These are phyloP conservation scores for Elegia similella DNA, from an alignment of 2,888 invertebrate genomes.

Conservation along the genomic window DNA sequence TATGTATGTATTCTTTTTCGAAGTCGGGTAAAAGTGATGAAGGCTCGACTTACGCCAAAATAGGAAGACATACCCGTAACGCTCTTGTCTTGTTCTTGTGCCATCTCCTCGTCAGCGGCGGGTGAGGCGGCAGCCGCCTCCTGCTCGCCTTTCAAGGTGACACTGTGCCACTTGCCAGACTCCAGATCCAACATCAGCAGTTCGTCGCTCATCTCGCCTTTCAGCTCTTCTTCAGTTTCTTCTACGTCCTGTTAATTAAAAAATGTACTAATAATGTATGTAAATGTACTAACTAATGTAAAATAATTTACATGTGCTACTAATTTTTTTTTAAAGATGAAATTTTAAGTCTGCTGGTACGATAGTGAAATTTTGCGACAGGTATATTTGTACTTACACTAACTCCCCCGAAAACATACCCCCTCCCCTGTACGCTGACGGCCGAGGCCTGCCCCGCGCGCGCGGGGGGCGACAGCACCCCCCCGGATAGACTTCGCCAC, in stretches of 20 bases:
- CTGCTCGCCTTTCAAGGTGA: slow-evolving; percentile 57
- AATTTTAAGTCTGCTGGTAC: too few relatives aligned
- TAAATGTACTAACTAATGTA: too few relatives aligned
- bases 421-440: slow-evolving; percentile 81
- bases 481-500: slow-evolving; percentile 48
- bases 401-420: slow-evolving; percentile 94
- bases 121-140: slow-evolving; percentile 19
- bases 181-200: slow-evolving; percentile 88
- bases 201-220: slow-evolving; percentile 91
- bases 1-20: too few relatives aligned
- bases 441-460: slow-evolving; percentile 86
- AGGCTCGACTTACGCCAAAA: too few relatives aligned
- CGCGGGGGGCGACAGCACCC: slow-evolving; percentile 85
- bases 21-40: too few relatives aligned
- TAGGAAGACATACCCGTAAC: too few relatives aligned
- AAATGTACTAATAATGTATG: too few relatives aligned
- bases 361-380: too few relatives aligned
- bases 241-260: slow-evolving; percentile 83
- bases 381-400: too few relatives aligned
- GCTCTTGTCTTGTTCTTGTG: slow-evolving; percentile 19
- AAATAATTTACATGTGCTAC: too few relatives aligned
- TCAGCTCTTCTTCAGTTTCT: slow-evolving; percentile 90
- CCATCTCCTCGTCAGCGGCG: slow-evolving; percentile 28
- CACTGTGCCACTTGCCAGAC: slow-evolving; percentile 86
- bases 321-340: too few relatives aligned